Conservation (phyloP, 2,888 invertebrate genomes). For the Polyommatus iphigenia region DNA sequence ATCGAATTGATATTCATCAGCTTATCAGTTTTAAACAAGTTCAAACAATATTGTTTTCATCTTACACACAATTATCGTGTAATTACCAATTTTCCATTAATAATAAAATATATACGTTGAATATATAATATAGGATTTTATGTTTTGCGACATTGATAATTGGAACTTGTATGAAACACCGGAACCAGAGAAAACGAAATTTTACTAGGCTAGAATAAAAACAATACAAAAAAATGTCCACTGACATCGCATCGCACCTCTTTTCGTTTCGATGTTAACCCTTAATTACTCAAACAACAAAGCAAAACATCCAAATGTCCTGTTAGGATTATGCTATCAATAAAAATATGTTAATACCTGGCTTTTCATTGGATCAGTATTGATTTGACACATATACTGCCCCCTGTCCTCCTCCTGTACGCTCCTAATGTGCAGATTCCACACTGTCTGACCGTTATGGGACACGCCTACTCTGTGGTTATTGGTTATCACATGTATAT, state of each 20-base stretch:
- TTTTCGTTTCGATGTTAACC: neutral
- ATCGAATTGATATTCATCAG: conserved; percentile 50
- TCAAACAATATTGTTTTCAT: conserved; percentile 25
- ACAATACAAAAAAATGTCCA: too few relatives aligned
- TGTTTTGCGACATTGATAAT: too few relatives aligned
- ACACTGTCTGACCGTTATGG: conserved; percentile 91
- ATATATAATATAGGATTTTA: too few relatives aligned
- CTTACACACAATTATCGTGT: neutral
- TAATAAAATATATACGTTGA: too few relatives aligned
- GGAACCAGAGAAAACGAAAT: too few relatives aligned
- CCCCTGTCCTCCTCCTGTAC: conserved; percentile 94
- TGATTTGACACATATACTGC: conserved; percentile 96
- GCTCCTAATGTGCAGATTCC: conserved; percentile 94
- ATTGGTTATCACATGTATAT: conserved; percentile 95
- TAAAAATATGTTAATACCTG: conserved; percentile 81
- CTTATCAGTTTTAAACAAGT: neutral
- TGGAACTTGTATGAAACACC: too few relatives aligned
- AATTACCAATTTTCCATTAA: neutral
- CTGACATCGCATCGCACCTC: neutral
- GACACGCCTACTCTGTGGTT: conserved; percentile 92
- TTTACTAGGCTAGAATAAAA: too few relatives aligned
- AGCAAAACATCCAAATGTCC: neutral
- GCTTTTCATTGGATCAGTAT: conserved; percentile 96
- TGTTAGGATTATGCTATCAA: conserved; percentile 14
- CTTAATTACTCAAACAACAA: neutral